phyloP scores from a whole-genome alignment of 2,797 vertebrate species.

The Sebastes hubbsi region DNA sequence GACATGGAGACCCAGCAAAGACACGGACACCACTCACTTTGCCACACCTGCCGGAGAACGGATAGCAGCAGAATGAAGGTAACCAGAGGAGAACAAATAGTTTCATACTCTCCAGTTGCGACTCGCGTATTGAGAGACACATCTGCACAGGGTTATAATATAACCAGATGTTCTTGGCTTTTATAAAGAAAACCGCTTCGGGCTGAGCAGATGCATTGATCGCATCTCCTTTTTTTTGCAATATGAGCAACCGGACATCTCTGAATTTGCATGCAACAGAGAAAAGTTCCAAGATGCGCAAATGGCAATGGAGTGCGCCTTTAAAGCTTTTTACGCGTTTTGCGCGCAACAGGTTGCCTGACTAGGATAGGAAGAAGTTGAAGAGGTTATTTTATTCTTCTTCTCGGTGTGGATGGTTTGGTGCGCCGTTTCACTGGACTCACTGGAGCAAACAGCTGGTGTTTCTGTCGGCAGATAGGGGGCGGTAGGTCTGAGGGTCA shows the following conservation, averaged over 20 bases:
- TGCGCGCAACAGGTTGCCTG: constrained; percentile 41
- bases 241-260: constrained; percentile 21
- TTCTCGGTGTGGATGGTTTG: constrained; percentile 25
- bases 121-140: constrained; percentile 15
- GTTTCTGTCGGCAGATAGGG: constrained; percentile 74
- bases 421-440: constrained; percentile 51
- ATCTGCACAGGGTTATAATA: neutral
- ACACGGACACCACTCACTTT: constrained; percentile 77
- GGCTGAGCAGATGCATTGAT: constrained; percentile 23
- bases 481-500: constrained; percentile 79
- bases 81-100: constrained; percentile 57
- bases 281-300: constrained; percentile 34
- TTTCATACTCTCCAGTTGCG: constrained; percentile 9
- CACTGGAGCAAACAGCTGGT: constrained; percentile 62
- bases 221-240: constrained; percentile 33
- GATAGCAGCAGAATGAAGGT: constrained; percentile 87
- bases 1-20: constrained; percentile 85
- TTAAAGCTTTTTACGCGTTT: neutral
- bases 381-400: constrained; percentile 1
- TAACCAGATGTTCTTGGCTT: neutral
- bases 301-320: neutral
- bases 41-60: constrained; percentile 85
- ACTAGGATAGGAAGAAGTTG: neutral
- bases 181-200: neutral
- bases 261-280: constrained; percentile 25